These are phyloP conservation scores for Erebia palarica DNA, from an alignment of 2,888 invertebrate genomes.

Conservation along the genomic window DNA sequence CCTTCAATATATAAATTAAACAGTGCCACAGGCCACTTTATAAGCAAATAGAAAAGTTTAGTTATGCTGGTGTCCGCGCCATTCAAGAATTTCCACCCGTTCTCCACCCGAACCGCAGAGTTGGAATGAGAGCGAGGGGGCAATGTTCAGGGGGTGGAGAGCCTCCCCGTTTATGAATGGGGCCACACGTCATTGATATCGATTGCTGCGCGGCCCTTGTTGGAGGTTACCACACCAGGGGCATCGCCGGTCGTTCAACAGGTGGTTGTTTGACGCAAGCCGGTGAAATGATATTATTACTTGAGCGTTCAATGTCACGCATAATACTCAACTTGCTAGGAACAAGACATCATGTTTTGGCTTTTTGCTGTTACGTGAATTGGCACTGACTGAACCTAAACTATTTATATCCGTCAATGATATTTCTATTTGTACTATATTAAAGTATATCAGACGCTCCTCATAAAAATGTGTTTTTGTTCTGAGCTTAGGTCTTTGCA, in stretches of 20 bases:
- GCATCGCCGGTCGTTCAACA: conserved; percentile 65
- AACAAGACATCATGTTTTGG: too few species aligned
- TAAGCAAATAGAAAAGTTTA: conserved; percentile 30
- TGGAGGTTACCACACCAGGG: conserved; percentile 74
- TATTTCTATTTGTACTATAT: too few species aligned
- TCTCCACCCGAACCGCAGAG: conserved; percentile 48
- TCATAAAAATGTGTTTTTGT: too few species aligned
- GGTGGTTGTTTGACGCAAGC: conserved; percentile 71
- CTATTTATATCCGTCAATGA: too few species aligned
- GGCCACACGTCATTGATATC: conserved; percentile 78
- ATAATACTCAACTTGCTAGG: not conserved
- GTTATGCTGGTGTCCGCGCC: conserved; percentile 56
- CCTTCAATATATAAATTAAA: too few species aligned
- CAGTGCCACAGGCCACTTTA: not conserved
- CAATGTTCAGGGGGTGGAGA: conserved; percentile 47
- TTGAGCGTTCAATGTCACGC: conserved; percentile 1
- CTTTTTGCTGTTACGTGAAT: too few species aligned
- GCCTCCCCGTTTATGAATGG: conserved; percentile 77
- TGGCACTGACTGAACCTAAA: too few species aligned
- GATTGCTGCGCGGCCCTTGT: conserved; percentile 57
- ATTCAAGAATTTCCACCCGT: conserved; percentile 68
- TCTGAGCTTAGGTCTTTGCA: too few species aligned
- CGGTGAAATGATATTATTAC: conserved; percentile 28
- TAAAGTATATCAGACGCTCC: too few species aligned
- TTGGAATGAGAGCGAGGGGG: conserved; percentile 50